A percentile compares a stretch with the other conserved stretches of the same genome.
phyloP scores from a whole-genome alignment of 1,140 invertebrate species.

The Pogonus chalceus region DNA sequence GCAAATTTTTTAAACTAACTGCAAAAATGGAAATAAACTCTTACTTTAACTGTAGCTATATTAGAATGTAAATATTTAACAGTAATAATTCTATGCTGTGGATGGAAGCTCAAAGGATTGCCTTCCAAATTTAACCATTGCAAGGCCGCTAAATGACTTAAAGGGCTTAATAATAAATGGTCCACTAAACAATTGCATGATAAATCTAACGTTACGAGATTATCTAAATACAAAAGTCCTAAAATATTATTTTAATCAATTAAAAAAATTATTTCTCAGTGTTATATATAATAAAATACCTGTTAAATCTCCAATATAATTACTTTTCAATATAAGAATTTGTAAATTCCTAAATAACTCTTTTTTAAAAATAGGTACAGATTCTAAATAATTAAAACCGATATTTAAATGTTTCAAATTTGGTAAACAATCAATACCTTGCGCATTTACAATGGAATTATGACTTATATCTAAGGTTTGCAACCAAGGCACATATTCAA shows the following conservation, averaged over 20 bases:
- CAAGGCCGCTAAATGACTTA: conserved; percentile 43
- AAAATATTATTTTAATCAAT: conserved; percentile 25
- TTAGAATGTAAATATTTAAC: conserved; percentile 47
- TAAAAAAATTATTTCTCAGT: too few species aligned
- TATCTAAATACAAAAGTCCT: conserved; percentile 34
- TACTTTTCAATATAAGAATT: conserved; percentile 45
- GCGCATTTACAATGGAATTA: conserved; percentile 42
- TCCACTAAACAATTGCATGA: conserved; percentile 53
- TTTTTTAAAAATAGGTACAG: conserved; percentile 43
- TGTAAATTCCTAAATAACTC: conserved; percentile 38
- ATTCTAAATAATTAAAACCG: conserved; percentile 49
- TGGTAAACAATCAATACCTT: conserved; percentile 40
- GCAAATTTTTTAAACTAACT: background rate
- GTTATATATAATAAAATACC: conserved; percentile 27
- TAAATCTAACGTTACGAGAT: conserved; percentile 46
- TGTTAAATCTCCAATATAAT: conserved; percentile 40
- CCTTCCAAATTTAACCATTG: conserved; percentile 44
- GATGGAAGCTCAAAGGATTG: conserved; percentile 51
- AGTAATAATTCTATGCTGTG: conserved; percentile 43
- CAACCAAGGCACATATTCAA: conserved; percentile 48
- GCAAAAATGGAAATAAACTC: background rate
- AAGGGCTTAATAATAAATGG: conserved; percentile 42
- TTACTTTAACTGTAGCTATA: conserved; percentile 39
- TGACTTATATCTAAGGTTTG: conserved; percentile 51
- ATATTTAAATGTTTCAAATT: conserved; percentile 51